Evolutionary conservation across 2,888 invertebrate genomes (phyloP), one percentile per base, ranked within the genome.

Genomic region (Rhodophaea formosa): DNA sequence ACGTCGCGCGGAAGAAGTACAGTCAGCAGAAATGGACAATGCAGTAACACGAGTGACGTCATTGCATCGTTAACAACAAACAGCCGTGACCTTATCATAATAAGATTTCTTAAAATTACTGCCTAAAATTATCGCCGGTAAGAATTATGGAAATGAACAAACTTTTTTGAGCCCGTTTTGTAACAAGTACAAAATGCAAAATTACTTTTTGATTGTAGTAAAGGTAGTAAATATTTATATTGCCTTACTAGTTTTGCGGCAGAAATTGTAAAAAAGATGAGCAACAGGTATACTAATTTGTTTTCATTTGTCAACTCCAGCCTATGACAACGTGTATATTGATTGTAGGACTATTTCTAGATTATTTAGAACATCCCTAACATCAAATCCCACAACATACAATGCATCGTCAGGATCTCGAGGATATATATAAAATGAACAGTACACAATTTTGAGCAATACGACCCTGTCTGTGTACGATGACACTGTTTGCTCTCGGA

Each of bases 21-120:
- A 8, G 15, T 49, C 49, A 49, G 32, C 49, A 16, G 29, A 49
- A 49, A 32, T 7, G 32, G 10, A 14, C 32, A 49, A 49, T 49
- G 10, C 8, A 39, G 1, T 7, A 15, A 12, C 15, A 16, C 14
- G 14, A 15, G 12, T 30, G 29, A 49, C 47, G 32, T 49, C 49
- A 49, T 32, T 1, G 8, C 14, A 5, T 30, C 30, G 30, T 15
- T 29, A 12, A n/a, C 12, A 7, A 29, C 45, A 10, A 12, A 10
- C 12, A 2, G n/a, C 12, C 39, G 39, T 10, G 8, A n/a, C 39
- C 10, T 39, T n/a, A 0, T n/a, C 1, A n/a, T n/a, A 1, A 12
- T n/a, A 39, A 5, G n/a, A 39, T 1, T 39, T 12, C 39, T 10
- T 10, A 6, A 39, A 39, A 5, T 23, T 23, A 23, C 23, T 23